These are phyloP conservation scores for Orgyia antiqua DNA, from an alignment of 2,888 invertebrate genomes.

Conservation along the genomic window DNA sequence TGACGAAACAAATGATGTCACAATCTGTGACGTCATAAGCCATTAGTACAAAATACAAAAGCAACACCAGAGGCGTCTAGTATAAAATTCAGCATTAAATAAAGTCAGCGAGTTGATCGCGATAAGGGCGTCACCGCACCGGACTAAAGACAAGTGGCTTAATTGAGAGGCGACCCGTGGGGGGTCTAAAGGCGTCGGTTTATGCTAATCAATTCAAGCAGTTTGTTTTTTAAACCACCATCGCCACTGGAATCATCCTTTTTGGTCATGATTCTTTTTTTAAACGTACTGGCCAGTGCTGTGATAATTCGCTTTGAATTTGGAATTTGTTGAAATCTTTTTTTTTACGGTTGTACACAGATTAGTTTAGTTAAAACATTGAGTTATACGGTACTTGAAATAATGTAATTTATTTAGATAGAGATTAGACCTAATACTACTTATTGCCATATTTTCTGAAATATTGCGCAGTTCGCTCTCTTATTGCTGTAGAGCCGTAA, in stretches of 20 bases:
- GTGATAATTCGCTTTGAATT: constrained; percentile 32
- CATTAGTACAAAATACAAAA: constrained; percentile 23
- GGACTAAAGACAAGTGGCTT: constrained; percentile 72
- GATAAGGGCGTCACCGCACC: constrained; percentile 65
- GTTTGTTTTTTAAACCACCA: constrained; percentile 66
- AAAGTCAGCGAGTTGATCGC: constrained; percentile 52
- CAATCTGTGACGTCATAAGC: constrained; percentile 5
- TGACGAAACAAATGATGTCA: no score
- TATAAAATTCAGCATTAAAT: constrained; percentile 57
- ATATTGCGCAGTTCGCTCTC: no score
- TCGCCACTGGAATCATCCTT: constrained; percentile 49
- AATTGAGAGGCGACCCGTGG: constrained; percentile 69
- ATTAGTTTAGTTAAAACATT: no score
- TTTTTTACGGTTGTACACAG: no score
- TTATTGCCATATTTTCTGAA: no score
- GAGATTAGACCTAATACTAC: no score
- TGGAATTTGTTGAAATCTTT: constrained; percentile 23
- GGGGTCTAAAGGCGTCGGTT: constrained; percentile 64
- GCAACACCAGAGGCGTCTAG: constrained; percentile 32
- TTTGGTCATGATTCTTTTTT: constrained; percentile 31
- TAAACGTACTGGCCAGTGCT: constrained; percentile 32
- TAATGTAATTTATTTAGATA: no score
- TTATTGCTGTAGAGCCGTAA: no score
- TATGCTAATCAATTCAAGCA: constrained; percentile 75
- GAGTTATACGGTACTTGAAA: no score